Percentiles rank a stretch among this genome's conserved stretches.
Conservation (phyloP, 2,797 vertebrate genomes). For the Alfaro cultratus region DNA sequence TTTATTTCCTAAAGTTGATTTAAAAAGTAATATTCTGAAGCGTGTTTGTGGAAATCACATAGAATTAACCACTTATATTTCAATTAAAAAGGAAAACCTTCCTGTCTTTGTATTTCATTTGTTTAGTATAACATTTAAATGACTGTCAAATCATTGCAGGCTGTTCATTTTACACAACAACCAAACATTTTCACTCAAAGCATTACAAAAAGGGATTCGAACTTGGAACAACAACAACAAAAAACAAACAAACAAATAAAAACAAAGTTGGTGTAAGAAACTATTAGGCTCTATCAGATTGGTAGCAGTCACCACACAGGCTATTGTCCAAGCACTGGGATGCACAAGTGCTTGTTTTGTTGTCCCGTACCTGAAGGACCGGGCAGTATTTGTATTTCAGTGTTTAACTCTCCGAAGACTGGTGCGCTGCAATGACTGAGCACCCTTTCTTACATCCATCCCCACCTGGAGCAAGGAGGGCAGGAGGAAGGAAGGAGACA, state of each 20-base stretch:
- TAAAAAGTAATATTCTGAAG: neutral
- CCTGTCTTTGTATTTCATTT: neutral
- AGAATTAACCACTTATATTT: neutral
- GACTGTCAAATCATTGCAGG: neutral
- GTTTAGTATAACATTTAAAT: neutral
- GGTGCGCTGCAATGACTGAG: slow-evolving; percentile 93
- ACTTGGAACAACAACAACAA: slow-evolving; percentile 6
- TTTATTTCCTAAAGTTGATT: neutral
- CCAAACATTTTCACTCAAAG: slow-evolving; percentile 6
- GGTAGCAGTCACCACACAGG: slow-evolving; percentile 30
- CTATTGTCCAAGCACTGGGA: slow-evolving; percentile 67
- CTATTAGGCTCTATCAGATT: slow-evolving; percentile 29
- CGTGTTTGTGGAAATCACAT: too few species aligned
- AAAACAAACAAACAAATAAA: neutral
- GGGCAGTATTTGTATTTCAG: slow-evolving; percentile 82
- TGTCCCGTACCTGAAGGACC: slow-evolving; percentile 78
- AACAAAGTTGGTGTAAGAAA: slow-evolving; percentile 31
- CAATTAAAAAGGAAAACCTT: neutral
- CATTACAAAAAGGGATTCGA: slow-evolving; percentile 13
- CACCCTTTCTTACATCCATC: slow-evolving; percentile 90
- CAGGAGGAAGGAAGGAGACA: slow-evolving; percentile 70
- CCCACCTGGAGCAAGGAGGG: slow-evolving; percentile 82
- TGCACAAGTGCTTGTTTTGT: slow-evolving; percentile 63
- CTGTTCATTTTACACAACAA: slow-evolving; percentile 4
- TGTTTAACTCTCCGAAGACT: slow-evolving; percentile 94